These are phyloP conservation scores for Bradypodion ventrale DNA, from an alignment of 2,797 vertebrate genomes.

Conservation along the genomic window DNA sequence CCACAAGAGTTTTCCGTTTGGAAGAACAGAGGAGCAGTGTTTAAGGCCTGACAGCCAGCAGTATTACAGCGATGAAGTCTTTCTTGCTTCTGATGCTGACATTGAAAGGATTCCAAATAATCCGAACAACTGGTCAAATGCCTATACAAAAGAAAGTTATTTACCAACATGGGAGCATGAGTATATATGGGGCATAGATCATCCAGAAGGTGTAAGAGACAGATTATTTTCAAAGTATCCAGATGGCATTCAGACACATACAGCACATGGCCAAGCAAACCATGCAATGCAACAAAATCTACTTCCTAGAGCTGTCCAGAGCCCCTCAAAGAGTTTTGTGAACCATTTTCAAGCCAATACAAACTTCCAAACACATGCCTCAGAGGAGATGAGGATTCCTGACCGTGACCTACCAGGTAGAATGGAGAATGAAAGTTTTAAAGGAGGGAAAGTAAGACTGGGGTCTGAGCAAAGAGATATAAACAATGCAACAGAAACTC, in stretches of 20 bases:
- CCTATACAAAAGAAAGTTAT: constrained; percentile 13
- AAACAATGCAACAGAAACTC: constrained; percentile 18
- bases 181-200: constrained; percentile 31
- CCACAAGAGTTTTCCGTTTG: constrained; percentile 55
- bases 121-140: constrained; percentile 50
- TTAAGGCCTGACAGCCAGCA: constrained; percentile 62
- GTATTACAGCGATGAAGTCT: constrained; percentile 55
- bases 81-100: constrained; percentile 60
- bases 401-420: constrained; percentile 29
- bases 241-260: constrained; percentile 45
- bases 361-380: constrained; percentile 35
- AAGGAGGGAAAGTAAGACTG: constrained; percentile 12
- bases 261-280: constrained; percentile 48
- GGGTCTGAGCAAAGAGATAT: constrained; percentile 49
- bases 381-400: constrained; percentile 41
- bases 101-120: constrained; percentile 64
- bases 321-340: neutral
- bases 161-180: constrained; percentile 36
- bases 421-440: constrained; percentile 6
- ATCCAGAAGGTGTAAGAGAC: constrained; percentile 45
- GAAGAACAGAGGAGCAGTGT: constrained; percentile 55
- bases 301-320: neutral
- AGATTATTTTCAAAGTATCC: constrained; percentile 47
- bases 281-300: constrained; percentile 39
- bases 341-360: constrained; percentile 51